phyloP scores from a whole-genome alignment of 2,888 invertebrate genomes.

The Caenorhabditis virilis region DNA sequence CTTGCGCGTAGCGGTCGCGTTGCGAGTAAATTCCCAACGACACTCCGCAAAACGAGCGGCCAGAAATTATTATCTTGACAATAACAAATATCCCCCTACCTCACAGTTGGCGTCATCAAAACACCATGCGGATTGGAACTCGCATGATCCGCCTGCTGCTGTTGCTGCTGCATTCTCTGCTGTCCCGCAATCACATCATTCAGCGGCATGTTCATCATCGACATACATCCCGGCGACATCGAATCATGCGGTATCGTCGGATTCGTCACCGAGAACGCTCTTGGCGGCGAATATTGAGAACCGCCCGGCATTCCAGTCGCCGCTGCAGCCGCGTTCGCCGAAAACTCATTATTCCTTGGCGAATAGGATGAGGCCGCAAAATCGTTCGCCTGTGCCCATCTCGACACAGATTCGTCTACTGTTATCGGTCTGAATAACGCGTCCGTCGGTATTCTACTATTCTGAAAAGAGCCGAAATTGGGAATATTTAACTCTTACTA shows the following conservation, averaged over 20 bases:
- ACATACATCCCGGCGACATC: slow-evolving; percentile 49
- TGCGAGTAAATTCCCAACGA: no score
- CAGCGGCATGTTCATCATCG: slow-evolving; percentile 47
- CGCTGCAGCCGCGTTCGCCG: slow-evolving; percentile 3
- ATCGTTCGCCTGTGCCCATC: slow-evolving; percentile 33
- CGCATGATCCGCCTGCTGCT: not conserved
- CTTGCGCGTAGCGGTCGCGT: no score
- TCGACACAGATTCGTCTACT: slow-evolving; percentile 26
- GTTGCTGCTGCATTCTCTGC: slow-evolving; percentile 4
- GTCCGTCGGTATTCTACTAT: slow-evolving; percentile 26
- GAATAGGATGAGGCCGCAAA: not conserved
- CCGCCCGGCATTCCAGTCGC: not conserved
- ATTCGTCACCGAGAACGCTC: slow-evolving; percentile 44
- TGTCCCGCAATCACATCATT: slow-evolving; percentile 9
- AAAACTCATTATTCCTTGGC: slow-evolving; percentile 16
- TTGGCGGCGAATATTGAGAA: slow-evolving; percentile 13
- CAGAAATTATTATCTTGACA: not conserved
- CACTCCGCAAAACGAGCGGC: no score
- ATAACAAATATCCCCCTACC: slow-evolving; percentile 6
- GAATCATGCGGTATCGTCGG: slow-evolving; percentile 17
- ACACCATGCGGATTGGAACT: slow-evolving; percentile 8
- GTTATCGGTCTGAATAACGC: slow-evolving; percentile 44
- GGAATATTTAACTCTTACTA: no score
- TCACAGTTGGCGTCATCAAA: slow-evolving; percentile 19
- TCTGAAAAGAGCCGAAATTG: slow-evolving; percentile 18